Conservation (phyloP, 2,888 invertebrate species). For the Orchestes rusci region DNA sequence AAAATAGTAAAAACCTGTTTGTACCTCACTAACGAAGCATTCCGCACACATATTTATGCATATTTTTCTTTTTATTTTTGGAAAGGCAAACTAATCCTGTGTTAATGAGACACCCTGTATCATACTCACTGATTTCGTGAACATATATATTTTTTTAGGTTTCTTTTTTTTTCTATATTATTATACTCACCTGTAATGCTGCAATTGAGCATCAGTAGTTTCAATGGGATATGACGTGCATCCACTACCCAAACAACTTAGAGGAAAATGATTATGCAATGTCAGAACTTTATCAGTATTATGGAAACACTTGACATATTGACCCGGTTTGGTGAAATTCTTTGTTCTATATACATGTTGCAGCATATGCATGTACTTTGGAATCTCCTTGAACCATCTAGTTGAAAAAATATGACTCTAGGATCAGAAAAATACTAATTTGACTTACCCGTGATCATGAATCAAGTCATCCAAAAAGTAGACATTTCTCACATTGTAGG, state of each 20-base stretch:
- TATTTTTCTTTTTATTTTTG: no score
- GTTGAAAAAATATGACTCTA: no score
- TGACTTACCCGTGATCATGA: slow-evolving; percentile 58
- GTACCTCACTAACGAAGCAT: no score
- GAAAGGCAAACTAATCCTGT: no score
- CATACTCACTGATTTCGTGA: no score
- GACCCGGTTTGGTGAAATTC: slow-evolving; percentile 88
- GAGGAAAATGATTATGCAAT: slow-evolving; percentile 87
- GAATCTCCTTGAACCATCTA: slow-evolving; percentile 66
- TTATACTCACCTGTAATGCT: slow-evolving; percentile 65
- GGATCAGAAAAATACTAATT: neutral
- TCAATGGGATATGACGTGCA: slow-evolving; percentile 82
- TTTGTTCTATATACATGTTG: slow-evolving; percentile 85
- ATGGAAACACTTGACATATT: slow-evolving; percentile 91
- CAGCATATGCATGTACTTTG: slow-evolving; percentile 84
- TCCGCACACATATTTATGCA: no score
- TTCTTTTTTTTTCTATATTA: no score
- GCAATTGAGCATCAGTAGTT: slow-evolving; percentile 76
- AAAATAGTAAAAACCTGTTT: no score
- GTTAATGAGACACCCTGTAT: no score
- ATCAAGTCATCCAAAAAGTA: slow-evolving; percentile 86
- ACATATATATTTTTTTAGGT: no score
- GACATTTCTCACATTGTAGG: slow-evolving; percentile 84
- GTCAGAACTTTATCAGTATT: slow-evolving; percentile 83
- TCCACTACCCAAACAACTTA: slow-evolving; percentile 73